Base-by-base conservation (phyloP, 2,797 vertebrate genomes). In the Spea hammondii region DNA sequence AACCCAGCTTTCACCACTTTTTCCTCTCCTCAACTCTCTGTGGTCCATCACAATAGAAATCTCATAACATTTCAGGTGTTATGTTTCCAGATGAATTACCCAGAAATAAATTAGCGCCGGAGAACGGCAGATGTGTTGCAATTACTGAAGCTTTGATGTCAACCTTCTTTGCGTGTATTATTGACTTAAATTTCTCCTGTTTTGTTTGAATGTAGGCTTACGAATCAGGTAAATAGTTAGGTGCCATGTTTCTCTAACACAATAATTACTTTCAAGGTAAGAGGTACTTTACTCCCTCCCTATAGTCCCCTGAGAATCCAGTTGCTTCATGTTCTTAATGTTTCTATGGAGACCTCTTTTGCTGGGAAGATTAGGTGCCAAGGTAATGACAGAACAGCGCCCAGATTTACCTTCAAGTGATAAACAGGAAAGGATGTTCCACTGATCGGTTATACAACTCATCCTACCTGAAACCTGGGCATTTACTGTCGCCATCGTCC, bases 281-380 rank as follows among this genome's bases (percentile, higher is more conserved):
- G 75, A 82, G 53, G 10, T 46, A 55, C 10, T 55, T 66, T 17
- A 14, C 66, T 73, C 79, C 78, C 75, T 32, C 45, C 74, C 70
- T 57, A 10, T n/a, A 6, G 44, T 47, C 79, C 44, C 70, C n/a
- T 69, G 79, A 75, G 79, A 70, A 13, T 72, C 64, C 65, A 82
- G 79, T 76, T 73, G 64, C 85, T 89, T 85, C 88, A 83, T 76
- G 79, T 82, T 72, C 65, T 67, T 64, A 65, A 59, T 80, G 92
- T 93, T 93, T 90, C 92, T 84, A 90, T 89, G 88, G 91, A 86
- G 87, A 88, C 85, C 84, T 89, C 87, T 89, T 91, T 87, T 85
- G 83, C 83, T 9, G 67, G 88, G 85, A 82, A 86, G 88, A 87
- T 83, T 89, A 85, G 79, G 83, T 84, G 85, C 79, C 80, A 85